Percentiles rank a stretch among this genome's conserved stretches.
Evolutionary conservation across 2,888 invertebrate genomes (phyloP).

Genomic region (Falcaria lacertinaria): DNA sequence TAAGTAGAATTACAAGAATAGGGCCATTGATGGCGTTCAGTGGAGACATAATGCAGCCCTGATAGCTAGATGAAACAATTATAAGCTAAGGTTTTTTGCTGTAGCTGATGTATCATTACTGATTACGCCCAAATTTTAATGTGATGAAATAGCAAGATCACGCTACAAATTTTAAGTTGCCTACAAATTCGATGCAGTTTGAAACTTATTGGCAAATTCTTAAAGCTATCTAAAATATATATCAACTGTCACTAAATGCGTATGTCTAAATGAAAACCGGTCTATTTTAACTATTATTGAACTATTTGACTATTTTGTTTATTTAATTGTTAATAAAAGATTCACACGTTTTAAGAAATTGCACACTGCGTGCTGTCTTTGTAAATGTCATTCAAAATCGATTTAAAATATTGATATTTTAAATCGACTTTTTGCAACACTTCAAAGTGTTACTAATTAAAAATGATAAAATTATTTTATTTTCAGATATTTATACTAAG

Average conservation of each 20-base stretch:
- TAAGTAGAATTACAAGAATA: too few species aligned
- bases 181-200: slow-evolving; percentile 35
- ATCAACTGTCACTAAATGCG: slow-evolving; percentile 68
- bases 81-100: too few species aligned
- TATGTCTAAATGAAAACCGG: slow-evolving; percentile 77
- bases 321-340: slow-evolving; percentile 32
- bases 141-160: too few species aligned
- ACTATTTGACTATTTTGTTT: slow-evolving; percentile 70
- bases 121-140: too few species aligned
- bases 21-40: too few species aligned
- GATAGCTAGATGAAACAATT: too few species aligned
- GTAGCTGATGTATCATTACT: too few species aligned
- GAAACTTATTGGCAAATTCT: slow-evolving; percentile 52
- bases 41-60: too few species aligned
- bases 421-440: neutral
- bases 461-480: neutral
- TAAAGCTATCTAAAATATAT: slow-evolving; percentile 66
- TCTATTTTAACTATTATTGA: slow-evolving; percentile 68
- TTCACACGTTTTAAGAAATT: slow-evolving; percentile 44
- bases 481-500: neutral
- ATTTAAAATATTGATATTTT: slow-evolving; percentile 19
- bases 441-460: neutral
- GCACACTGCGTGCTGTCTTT: slow-evolving; percentile 47
- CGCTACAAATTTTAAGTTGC: too few species aligned
- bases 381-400: slow-evolving; percentile 10